Conservation (phyloP, 2,797 vertebrate genomes). For the Salarias fasciatus region DNA sequence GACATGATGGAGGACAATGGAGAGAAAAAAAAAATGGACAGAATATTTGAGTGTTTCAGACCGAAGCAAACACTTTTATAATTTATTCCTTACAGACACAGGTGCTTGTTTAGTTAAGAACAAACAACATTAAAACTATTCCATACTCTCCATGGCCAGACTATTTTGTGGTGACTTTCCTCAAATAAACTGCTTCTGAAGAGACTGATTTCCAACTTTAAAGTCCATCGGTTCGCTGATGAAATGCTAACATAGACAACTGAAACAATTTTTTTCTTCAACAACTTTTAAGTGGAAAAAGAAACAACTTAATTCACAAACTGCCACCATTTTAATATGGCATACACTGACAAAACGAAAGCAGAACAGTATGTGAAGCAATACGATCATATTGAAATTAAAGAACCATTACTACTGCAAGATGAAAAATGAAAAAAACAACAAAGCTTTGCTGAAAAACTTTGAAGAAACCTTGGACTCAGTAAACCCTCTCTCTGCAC, state of each 20-base stretch:
- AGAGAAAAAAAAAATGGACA: too few relatives aligned
- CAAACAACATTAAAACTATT: not conserved
- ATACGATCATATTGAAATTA: conserved; percentile 1
- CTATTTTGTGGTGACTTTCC: not conserved
- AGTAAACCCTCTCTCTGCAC: conserved; percentile 18
- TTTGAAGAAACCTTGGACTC: conserved; percentile 11
- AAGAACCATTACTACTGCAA: not conserved
- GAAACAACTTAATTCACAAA: too few relatives aligned
- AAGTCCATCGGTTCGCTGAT: too few relatives aligned
- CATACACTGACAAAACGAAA: not conserved
- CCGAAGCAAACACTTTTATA: not conserved
- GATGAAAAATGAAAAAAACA: not conserved
- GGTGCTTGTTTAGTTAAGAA: conserved; percentile 2
- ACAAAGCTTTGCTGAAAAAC: not conserved
- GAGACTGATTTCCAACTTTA: too few relatives aligned
- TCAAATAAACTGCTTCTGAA: not conserved
- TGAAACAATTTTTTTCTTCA: too few relatives aligned
- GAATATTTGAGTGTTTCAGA: too few relatives aligned
- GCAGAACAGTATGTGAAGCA: not conserved
- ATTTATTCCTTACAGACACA: not conserved
- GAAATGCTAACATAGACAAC: too few relatives aligned
- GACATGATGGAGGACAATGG: not conserved
- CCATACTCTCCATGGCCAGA: not conserved
- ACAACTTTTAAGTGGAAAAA: too few relatives aligned
- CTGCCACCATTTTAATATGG: too few relatives aligned